phyloP scores from a whole-genome alignment of 1,140 invertebrate genomes.

The Homarus americanus region DNA sequence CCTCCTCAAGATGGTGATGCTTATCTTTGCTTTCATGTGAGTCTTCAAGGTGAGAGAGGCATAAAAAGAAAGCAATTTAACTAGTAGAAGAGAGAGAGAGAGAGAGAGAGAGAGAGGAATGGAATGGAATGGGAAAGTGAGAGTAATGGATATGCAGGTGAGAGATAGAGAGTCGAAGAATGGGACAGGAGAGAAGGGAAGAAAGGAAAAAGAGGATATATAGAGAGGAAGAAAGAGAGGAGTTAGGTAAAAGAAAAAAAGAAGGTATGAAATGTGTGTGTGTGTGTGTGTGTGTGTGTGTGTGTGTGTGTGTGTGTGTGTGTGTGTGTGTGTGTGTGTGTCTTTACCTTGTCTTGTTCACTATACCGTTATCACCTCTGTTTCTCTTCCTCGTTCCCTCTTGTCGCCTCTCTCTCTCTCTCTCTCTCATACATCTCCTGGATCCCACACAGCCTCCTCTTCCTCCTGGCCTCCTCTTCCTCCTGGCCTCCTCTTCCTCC shows the following conservation, averaged over 20 bases:
- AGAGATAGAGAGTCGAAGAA: no score
- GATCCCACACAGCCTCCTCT: background rate
- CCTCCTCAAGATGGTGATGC: no score
- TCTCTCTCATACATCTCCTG: background rate
- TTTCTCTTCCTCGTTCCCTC: no score
- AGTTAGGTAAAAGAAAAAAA: no score
- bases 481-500: no score
- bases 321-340: constrained; percentile 8
- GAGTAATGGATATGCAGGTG: no score
- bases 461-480: no score
- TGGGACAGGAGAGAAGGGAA: no score
- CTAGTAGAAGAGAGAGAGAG: background rate
- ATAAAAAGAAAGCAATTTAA: background rate
- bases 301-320: constrained; percentile 22
- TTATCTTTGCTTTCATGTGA: no score
- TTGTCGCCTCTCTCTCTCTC: background rate
- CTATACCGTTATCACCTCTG: no score
- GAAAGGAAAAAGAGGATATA: background rate
- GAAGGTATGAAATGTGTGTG: no score
- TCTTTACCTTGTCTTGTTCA: background rate
- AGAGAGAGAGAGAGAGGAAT: background rate
- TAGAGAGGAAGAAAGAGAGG: background rate
- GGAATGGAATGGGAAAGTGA: background rate
- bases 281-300: constrained; percentile 22
- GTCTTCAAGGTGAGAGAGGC: no score